Conservation (phyloP, 2,113 vertebrate genomes). For the Onychorhynchus coronatus region DNA sequence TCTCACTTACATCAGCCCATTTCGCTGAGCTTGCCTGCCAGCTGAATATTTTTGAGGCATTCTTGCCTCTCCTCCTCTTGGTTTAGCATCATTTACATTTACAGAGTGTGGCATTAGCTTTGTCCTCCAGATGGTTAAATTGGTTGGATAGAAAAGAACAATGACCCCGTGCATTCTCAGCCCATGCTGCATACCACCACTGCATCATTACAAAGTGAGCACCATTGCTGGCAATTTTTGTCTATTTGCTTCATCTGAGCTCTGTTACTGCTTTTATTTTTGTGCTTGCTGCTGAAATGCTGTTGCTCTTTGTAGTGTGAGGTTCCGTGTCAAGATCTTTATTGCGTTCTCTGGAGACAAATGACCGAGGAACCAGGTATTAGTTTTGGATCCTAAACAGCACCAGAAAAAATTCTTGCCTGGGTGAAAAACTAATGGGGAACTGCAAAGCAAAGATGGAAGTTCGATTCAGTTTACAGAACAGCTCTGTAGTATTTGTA, state of each 20-base stretch:
- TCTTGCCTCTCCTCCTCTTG: neutral
- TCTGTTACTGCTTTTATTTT: neutral
- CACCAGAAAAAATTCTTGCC: neutral
- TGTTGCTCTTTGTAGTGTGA: neutral
- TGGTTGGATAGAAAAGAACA: neutral
- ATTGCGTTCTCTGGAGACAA: neutral
- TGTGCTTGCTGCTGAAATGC: neutral
- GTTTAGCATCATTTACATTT: neutral
- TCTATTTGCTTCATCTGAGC: neutral
- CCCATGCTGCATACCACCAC: neutral
- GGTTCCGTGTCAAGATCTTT: neutral
- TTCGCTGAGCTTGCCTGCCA: neutral
- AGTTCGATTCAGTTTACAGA: neutral
- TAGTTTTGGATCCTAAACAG: neutral
- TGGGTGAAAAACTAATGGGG: neutral
- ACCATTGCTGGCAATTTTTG: neutral
- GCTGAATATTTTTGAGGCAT: conserved; percentile 19
- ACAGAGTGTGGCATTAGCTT: neutral
- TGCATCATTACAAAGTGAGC: neutral
- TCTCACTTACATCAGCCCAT: conserved; percentile 51
- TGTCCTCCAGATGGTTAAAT: neutral
- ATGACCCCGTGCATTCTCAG: neutral
- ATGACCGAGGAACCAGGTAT: neutral
- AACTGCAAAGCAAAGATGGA: neutral
- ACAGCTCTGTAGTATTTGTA: neutral